These are phyloP conservation scores for Knipowitschia caucasica DNA, from an alignment of 2,797 vertebrate species.

Conservation along the genomic window DNA sequence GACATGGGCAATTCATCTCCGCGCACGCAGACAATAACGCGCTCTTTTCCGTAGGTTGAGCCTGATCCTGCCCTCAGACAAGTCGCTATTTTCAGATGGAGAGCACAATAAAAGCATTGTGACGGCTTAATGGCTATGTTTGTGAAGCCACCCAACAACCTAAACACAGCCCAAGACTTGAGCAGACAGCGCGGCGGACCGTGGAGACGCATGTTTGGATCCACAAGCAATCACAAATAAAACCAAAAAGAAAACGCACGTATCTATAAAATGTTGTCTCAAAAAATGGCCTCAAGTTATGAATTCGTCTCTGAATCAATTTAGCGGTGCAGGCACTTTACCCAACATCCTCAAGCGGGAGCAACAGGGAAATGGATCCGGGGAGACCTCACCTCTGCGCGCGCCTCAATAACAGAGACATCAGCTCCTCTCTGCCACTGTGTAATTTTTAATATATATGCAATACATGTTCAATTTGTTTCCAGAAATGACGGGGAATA, in stretches of 20 bases:
- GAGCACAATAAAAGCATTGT: constrained; percentile 91
- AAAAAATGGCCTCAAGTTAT: constrained; percentile 76
- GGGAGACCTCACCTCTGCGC: constrained; percentile 94
- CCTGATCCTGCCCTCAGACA: constrained; percentile 75
- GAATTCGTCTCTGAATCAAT: constrained; percentile 86
- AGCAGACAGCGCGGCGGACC: constrained; percentile 21
- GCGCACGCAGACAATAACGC: constrained; percentile 84
- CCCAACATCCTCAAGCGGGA: constrained; percentile 82
- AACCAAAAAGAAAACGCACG: constrained; percentile 36
- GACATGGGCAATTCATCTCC: constrained; percentile 93
- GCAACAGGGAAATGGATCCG: constrained; percentile 83
- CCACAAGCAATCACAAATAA: constrained; percentile 47
- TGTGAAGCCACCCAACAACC: constrained; percentile 88
- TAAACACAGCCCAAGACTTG: constrained; percentile 78
- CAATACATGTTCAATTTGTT: constrained; percentile 99
- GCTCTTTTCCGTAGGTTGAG: constrained; percentile 80
- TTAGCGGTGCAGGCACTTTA: constrained; percentile 84
- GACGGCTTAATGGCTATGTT: constrained; percentile 87
- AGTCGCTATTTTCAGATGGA: constrained; percentile 85
- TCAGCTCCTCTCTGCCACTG: constrained; percentile 83
- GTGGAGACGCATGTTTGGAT: constrained; percentile 32
- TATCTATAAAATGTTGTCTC: constrained; percentile 53
- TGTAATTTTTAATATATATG: constrained; percentile 99
- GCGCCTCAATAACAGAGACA: constrained; percentile 94
- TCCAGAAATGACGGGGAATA: constrained; percentile 99